Evolutionary conservation across 2,888 invertebrate species (phyloP).

Genomic region (Pogonocherus hispidulus): DNA sequence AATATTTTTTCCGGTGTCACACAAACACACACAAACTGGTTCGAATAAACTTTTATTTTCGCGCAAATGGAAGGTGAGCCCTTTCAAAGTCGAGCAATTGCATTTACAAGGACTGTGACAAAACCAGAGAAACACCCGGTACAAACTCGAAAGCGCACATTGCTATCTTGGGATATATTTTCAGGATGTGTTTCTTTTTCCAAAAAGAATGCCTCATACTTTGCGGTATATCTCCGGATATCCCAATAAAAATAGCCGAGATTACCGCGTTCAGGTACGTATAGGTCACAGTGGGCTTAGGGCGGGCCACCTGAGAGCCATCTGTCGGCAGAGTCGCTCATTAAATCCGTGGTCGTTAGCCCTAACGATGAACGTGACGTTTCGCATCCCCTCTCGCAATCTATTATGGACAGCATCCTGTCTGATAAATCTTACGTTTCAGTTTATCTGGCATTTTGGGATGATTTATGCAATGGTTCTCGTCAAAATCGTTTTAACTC

Average conservation of each 20-base stretch:
- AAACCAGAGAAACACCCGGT: too few species aligned
- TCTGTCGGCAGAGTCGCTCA: conserved; percentile 59
- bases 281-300: conserved; percentile 49
- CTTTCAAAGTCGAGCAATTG: too few species aligned
- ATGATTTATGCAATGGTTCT: conserved; percentile 90
- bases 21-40: too few species aligned
- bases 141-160: too few species aligned
- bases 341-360: conserved; percentile 61
- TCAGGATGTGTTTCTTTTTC: background rate
- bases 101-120: too few species aligned
- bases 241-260: conserved; percentile 50
- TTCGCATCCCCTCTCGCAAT: conserved; percentile 52
- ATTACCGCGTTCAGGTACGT: conserved; percentile 49
- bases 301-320: conserved; percentile 58
- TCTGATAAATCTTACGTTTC: conserved; percentile 43
- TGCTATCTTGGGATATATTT: too few species aligned
- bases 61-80: too few species aligned
- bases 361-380: conserved; percentile 57
- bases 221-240: conserved; percentile 1
- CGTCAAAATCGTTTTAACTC: conserved; percentile 70
- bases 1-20: too few species aligned
- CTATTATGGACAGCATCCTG: conserved; percentile 51
- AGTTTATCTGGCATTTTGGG: conserved; percentile 74
- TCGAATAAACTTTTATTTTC: too few species aligned
- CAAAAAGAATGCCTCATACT: conserved; percentile 12